Conservation (phyloP, 2,888 invertebrate species). For the Eupithecia tripunctaria region DNA sequence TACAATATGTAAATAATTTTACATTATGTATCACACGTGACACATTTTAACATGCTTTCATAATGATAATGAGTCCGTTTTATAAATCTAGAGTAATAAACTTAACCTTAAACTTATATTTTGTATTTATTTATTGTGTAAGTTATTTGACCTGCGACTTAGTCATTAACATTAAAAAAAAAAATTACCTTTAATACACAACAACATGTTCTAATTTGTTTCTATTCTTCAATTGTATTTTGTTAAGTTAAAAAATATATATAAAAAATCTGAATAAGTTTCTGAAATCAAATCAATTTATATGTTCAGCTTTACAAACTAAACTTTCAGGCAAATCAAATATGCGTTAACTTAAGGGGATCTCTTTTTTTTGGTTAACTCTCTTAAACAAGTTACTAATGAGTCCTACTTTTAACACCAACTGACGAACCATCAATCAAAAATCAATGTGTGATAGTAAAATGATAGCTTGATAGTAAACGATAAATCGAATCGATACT, state of each 20-base stretch:
- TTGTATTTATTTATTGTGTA: no score
- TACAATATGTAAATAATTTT: neutral
- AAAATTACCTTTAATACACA: no score
- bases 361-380: no score
- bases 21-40: neutral
- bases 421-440: slow-evolving; percentile 25
- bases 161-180: no score
- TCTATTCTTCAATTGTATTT: neutral
- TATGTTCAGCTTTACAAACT: no score
- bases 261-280: neutral
- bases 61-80: neutral
- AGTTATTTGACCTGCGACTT: neutral
- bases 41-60: neutral
- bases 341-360: neutral
- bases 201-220: neutral
- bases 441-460: slow-evolving; percentile 28
- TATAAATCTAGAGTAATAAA: neutral
- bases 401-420: slow-evolving; percentile 1
- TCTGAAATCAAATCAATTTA: neutral
- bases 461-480: slow-evolving; percentile 23
- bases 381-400: no score
- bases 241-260: neutral
- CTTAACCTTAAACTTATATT: neutral
- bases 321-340: no score
- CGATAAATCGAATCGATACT: slow-evolving; percentile 37